Conservation (phyloP, 2,797 vertebrate genomes). For the Poeciliopsis infans region DNA sequence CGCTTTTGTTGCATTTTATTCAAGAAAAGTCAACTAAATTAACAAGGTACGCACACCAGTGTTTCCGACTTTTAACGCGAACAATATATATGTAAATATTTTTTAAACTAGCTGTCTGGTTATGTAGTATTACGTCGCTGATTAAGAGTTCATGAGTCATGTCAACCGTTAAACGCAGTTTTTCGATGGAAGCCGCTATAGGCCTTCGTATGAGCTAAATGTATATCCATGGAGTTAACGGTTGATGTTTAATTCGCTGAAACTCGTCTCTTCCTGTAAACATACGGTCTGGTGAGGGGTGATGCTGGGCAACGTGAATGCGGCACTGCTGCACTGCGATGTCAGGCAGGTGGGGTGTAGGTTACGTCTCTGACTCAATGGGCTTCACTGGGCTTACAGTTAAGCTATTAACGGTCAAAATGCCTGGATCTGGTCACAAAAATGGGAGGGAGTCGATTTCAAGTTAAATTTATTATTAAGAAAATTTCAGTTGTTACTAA, state of each 20-base stretch:
- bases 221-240: neutral
- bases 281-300: neutral
- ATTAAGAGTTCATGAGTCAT: neutral
- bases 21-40: constrained; percentile 78
- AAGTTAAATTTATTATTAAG: neutral
- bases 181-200: neutral
- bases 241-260: neutral
- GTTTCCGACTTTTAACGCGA: neutral
- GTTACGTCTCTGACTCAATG: constrained; percentile 13
- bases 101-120: neutral
- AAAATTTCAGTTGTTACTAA: no score
- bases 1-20: constrained; percentile 77
- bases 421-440: neutral
- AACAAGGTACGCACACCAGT: constrained; percentile 65
- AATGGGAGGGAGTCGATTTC: neutral
- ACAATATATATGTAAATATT: neutral
- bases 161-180: neutral
- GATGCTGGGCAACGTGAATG: constrained; percentile 20
- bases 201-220: no score
- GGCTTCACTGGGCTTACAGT: neutral
- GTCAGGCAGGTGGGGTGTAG: constrained; percentile 60
- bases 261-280: neutral
- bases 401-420: neutral
- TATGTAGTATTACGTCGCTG: neutral
- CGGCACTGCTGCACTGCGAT: constrained; percentile 43